Evolutionary conservation across 1,140 invertebrate species (phyloP), one percentile per base, ranked within the genome.

Genomic region (Myzus persicae): DNA sequence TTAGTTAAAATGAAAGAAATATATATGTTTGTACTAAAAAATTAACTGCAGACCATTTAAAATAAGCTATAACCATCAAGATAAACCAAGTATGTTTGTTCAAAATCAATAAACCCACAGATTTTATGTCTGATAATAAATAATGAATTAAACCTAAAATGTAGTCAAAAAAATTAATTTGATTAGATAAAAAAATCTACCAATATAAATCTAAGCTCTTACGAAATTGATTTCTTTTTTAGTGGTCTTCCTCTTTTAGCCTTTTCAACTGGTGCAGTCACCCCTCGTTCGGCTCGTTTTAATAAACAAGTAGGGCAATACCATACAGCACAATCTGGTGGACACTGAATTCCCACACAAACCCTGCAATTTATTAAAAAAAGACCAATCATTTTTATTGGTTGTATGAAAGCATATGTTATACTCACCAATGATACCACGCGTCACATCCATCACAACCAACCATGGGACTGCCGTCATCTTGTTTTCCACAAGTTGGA

Each of bases 381-480:
- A 54, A 38, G 38, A 54, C 14, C 8, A 54, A 54, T 38, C 42
- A 24, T 84, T 40, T 26, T 40, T 26, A 42, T 26, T 42, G 8
- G 36, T 42, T 24, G 2, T 36, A 9, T 24, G 22, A 51, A 48
- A 31, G 67, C 42, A 67, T 67, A 7, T 9, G 26, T 38, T 51
- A 38, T 11, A 92, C 90, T 38, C 3, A 93, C 91, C 98, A 99
- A 95, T 99, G 98, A 95, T 99, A 99, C 98, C 99, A 99, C n/a
- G 98, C 98, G 95, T 99, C 98, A 95, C 99, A 99, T 76, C 97
- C 97, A 95, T 99, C 99, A 96, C 99, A 99, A 59, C 98, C 98
- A 94, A 99, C 98, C 99, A 99, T 99, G 3, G 98, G 98, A 94
- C 97, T 98, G 14, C 99, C 99, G 96, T 99, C 99, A 95, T 99